These are phyloP conservation scores for Psittacus erithacus DNA, from an alignment of 2,113 vertebrate species.

Conservation along the genomic window DNA sequence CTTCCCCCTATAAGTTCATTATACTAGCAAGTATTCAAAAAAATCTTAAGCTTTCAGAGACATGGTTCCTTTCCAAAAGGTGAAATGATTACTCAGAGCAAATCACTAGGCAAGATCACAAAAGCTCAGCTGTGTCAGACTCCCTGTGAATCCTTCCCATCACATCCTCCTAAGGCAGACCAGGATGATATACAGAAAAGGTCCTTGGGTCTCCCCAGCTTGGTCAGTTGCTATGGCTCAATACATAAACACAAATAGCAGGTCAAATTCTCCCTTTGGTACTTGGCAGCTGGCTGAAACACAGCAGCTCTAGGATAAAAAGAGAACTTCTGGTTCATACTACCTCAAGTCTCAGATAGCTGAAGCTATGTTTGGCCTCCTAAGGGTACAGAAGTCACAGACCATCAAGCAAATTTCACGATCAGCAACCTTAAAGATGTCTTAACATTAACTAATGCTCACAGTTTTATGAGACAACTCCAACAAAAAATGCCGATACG, in stretches of 20 bases:
- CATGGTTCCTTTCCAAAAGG: background rate
- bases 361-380: background rate
- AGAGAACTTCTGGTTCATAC: background rate
- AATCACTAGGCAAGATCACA: background rate
- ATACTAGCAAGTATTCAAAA: background rate
- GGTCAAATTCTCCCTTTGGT: background rate
- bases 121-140: background rate
- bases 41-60: background rate
- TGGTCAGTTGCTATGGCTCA: background rate
- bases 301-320: background rate
- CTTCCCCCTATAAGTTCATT: background rate
- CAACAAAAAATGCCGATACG: background rate
- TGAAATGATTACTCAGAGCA: background rate
- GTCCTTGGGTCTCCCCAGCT: background rate
- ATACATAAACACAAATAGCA: background rate
- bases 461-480: background rate
- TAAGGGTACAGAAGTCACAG: background rate
- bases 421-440: background rate
- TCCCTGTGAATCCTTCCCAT: background rate
- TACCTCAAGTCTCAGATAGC: background rate
- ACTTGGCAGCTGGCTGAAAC: background rate
- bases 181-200: accelerated
- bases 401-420: background rate
- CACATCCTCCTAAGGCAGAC: background rate
- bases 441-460: background rate